Base-by-base conservation (phyloP, 2,113 vertebrate genomes). In the Siniperca knerii region DNA sequence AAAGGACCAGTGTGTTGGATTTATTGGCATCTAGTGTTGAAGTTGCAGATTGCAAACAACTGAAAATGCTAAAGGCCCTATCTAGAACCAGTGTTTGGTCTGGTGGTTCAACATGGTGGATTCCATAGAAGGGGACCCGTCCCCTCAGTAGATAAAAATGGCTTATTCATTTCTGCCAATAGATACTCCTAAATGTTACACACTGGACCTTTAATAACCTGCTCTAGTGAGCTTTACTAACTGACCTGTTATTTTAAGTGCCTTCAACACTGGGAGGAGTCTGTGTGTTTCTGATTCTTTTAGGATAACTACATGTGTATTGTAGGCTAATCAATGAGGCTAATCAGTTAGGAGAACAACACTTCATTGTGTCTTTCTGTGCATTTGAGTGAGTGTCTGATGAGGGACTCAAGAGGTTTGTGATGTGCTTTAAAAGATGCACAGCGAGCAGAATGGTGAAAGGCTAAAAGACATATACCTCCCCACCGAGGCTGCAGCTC, bases 301-400 rank as follows among this genome's bases (percentile, higher is more conserved):
- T 18, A 10, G 73, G 50, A 44, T 50, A 54, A 65, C n/a, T 50
- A 50, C 25, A 37, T 70, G 50, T 71, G 79, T 73, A 81, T 48
- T 83, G 58, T 21, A 44, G 23, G 67, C n/a, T 82, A 52, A 76
- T 76, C 75, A 82, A 54, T 67, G 29, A 81, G 42, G 57, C 48
- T 71, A 29, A 85, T 64, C 68, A 75, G 79, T 46, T 3, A 58
- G 58, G 52, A 71, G 48, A 54, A 64, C 20, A 1, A 37, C 48
- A 16, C 70, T 67, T 52, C 21, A 13, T 29, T 42, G 42, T 58
- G 25, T 57, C n/a, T 69, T 13, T 58, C 15, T 50, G 68, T 16
- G 37, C 2, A 2, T 23, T 40, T 66, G 37, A 54, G 23, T 42
- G 68, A 35, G 71, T 54, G 46, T 70, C 16, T 23, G 37, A 15